Conservation (phyloP, 2,113 vertebrate species). For the Apaloderma vittatum region DNA sequence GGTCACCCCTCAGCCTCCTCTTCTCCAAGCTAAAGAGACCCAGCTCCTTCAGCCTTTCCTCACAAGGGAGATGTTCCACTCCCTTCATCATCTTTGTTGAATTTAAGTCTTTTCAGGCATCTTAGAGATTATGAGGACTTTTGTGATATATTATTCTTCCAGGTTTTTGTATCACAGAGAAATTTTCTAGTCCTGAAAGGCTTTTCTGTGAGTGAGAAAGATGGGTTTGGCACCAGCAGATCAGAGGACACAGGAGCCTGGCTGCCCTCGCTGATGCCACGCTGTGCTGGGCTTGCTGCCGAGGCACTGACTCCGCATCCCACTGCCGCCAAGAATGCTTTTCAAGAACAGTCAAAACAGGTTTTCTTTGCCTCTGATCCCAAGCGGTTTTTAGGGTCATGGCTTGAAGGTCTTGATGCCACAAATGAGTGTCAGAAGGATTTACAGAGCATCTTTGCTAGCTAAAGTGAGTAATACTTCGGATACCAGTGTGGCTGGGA, state of each 20-base stretch:
- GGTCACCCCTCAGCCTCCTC: no score
- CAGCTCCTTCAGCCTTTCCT: no score
- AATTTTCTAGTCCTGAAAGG: not conserved
- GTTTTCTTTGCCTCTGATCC: not conserved
- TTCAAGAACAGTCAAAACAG: slow-evolving; percentile 49
- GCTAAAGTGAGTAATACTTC: not conserved
- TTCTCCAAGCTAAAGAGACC: no score
- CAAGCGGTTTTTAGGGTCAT: not conserved
- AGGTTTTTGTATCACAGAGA: not conserved
- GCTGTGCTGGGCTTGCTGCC: not conserved
- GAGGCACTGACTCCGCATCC: not conserved
- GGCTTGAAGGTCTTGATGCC: not conserved
- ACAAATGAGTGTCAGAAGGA: not conserved
- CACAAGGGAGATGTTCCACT: no score
- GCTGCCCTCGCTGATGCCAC: not conserved
- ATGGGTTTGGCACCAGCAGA: not conserved
- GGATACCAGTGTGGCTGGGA: not conserved
- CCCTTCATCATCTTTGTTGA: no score
- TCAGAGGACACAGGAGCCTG: not conserved
- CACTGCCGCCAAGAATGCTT: not conserved
- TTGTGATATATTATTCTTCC: not conserved
- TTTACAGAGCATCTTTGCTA: not conserved
- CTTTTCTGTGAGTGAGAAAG: not conserved
- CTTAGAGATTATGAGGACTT: not conserved
- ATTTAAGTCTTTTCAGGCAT: not conserved